Evolutionary conservation across 2,888 invertebrate species (phyloP).

Genomic region (Lamellibrachia satsuma): DNA sequence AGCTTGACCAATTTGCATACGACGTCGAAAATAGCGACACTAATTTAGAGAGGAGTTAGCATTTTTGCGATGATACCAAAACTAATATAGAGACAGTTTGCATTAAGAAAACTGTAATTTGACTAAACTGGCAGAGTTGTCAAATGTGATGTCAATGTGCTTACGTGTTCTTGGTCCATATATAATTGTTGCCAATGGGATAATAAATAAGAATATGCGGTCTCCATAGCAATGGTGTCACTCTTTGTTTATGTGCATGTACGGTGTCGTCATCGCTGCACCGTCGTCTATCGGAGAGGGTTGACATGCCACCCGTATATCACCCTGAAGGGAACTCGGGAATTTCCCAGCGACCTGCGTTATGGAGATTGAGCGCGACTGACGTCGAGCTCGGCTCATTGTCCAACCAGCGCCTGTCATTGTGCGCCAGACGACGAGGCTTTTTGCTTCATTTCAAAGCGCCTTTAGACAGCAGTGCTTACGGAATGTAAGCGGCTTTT

Average conservation of each 20-base stretch:
- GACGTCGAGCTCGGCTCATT: not conserved
- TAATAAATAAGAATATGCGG: not conserved
- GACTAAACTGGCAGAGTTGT: not conserved
- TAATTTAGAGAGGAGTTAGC: not conserved
- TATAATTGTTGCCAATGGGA: slow-evolving; percentile 2
- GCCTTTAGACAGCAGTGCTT: not conserved
- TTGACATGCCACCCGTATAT: not conserved
- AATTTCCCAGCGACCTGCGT: not conserved
- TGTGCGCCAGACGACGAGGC: not conserved
- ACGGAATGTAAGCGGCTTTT: slow-evolving; percentile 6
- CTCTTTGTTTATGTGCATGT: not conserved
- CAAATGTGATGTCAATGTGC: not conserved
- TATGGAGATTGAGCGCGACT: not conserved
- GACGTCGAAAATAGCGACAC: not conserved
- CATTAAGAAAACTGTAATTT: not conserved
- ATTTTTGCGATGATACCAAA: not conserved
- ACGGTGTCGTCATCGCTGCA: not conserved
- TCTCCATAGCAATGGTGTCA: not conserved
- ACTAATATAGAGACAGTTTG: not conserved
- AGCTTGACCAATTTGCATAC: not conserved
- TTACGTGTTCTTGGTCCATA: not conserved
- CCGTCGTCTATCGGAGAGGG: not conserved
- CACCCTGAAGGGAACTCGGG: not conserved
- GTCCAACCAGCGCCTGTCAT: not conserved
- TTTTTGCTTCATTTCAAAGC: not conserved